Conservation (phyloP, 1,140 invertebrate species). For the Tribolium castaneum region DNA sequence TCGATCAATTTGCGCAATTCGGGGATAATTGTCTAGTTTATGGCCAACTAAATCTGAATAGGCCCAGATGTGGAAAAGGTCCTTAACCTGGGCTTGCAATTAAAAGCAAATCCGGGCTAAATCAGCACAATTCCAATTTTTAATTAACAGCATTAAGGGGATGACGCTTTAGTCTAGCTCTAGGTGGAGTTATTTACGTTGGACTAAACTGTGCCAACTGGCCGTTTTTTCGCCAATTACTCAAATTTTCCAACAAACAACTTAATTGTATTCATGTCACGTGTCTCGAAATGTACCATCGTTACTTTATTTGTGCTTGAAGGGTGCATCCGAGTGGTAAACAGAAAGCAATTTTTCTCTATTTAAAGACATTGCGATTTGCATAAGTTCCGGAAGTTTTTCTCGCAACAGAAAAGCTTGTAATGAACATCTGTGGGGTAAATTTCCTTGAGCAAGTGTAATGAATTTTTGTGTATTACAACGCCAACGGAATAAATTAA, state of each 20-base stretch:
- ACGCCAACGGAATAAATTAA: too few relatives aligned
- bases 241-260: background rate
- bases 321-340: background rate
- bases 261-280: constrained; percentile 1
- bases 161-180: constrained; percentile 5
- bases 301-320: background rate
- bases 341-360: constrained; percentile 20
- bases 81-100: constrained; percentile 12
- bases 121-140: background rate
- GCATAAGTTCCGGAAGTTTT: background rate
- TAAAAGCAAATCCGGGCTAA: background rate
- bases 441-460: background rate
- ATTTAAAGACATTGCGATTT: background rate
- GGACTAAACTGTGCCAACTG: constrained; percentile 17
- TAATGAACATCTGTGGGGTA: background rate
- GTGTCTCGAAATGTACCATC: background rate
- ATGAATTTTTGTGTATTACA: background rate
- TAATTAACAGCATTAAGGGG: background rate
- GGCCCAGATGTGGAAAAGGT: constrained; percentile 16
- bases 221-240: background rate
- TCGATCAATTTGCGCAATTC: constrained; percentile 33
- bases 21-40: constrained; percentile 28
- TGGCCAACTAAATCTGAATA: constrained; percentile 30
- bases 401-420: background rate
- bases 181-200: constrained; percentile 28